A percentile compares a stretch with the other conserved stretches of the same genome.
These are phyloP conservation scores for Drosophila anceps DNA, from an alignment of 2,888 invertebrate genomes.

Conservation along the genomic window DNA sequence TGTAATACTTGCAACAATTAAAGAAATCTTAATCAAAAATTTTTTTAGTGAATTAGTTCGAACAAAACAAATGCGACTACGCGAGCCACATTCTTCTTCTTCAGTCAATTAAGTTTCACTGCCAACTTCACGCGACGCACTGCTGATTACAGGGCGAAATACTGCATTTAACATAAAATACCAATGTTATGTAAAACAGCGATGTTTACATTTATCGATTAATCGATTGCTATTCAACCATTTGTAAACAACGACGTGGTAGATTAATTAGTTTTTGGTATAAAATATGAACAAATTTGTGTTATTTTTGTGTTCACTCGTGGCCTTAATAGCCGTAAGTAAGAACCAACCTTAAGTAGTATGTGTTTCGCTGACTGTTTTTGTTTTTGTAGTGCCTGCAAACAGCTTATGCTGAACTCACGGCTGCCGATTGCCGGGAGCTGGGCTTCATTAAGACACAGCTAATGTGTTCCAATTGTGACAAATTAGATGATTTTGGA, in stretches of 20 bases:
- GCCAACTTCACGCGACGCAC: constrained; percentile 32
- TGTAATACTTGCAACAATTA: constrained; percentile 27
- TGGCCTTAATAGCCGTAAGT: constrained; percentile 54
- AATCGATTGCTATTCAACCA: constrained; percentile 25
- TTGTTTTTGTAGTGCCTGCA: constrained; percentile 27
- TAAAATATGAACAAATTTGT: constrained; percentile 48
- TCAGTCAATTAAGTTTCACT: constrained; percentile 30
- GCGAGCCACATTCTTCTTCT: constrained; percentile 60
- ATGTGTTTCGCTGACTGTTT: neutral
- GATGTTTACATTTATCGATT: neutral
- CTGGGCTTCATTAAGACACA: constrained; percentile 94
- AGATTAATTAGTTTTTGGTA: constrained; percentile 38
- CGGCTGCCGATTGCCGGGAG: constrained; percentile 93
- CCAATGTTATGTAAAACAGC: neutral
- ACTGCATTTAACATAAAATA: neutral
- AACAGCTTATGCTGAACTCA: constrained; percentile 86
- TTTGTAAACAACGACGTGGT: constrained; percentile 77
- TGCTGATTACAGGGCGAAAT: constrained; percentile 12
- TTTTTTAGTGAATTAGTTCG: constrained; percentile 36
- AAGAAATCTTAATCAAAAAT: constrained; percentile 19
- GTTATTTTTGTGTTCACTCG: constrained; percentile 31
- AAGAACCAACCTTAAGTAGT: accelerated
- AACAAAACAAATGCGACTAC: constrained; percentile 67
- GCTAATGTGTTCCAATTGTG: constrained; percentile 95
- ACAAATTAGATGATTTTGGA: constrained; percentile 90